phyloP scores from a whole-genome alignment of 2,113 vertebrate genomes.

The Capricornis sumatraensis region DNA sequence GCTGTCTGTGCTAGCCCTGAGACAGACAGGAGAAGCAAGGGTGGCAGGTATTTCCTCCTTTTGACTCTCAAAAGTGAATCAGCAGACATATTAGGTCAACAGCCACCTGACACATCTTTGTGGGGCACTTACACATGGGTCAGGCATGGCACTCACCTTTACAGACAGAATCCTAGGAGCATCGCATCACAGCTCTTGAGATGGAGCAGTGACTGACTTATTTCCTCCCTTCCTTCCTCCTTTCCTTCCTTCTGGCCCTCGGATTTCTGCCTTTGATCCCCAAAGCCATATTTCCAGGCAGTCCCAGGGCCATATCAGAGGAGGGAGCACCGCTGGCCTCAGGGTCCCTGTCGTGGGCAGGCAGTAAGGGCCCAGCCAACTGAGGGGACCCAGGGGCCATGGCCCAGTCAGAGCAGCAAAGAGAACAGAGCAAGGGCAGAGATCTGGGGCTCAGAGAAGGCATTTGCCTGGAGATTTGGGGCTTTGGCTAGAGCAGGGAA shows the following conservation, averaged over 20 bases:
- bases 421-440: background rate
- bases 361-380: background rate
- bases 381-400: too few species aligned
- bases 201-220: background rate
- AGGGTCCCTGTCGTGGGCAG: background rate
- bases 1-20: background rate
- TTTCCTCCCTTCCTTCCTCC: background rate
- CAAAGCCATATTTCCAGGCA: background rate
- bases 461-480: background rate
- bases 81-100: accelerated
- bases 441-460: background rate
- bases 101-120: background rate
- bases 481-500: background rate
- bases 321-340: background rate
- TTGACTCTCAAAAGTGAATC: background rate
- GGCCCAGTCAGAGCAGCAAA: background rate
- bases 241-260: background rate
- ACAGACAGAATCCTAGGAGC: background rate
- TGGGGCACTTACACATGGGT: accelerated
- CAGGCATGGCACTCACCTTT: background rate
- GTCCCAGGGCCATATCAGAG: background rate
- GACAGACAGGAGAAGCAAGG: background rate
- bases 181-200: background rate
- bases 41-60: background rate
- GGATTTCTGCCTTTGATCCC: background rate